Percentiles rank a stretch among this genome's conserved stretches.
phyloP scores from a whole-genome alignment of 2,113 vertebrate species.

The Charadrius vociferus region DNA sequence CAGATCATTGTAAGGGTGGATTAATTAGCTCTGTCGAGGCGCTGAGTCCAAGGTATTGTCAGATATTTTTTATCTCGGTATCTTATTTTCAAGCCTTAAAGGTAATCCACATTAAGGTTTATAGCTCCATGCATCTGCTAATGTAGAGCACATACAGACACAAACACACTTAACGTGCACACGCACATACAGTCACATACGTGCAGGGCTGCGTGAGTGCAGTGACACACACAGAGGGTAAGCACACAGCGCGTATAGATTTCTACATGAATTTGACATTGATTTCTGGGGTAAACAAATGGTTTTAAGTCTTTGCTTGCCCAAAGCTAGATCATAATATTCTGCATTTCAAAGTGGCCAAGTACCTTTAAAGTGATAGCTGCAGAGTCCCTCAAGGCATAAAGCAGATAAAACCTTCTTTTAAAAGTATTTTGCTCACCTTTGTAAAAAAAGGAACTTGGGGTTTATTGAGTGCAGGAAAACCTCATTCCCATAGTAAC shows the following conservation, averaged over 20 bases:
- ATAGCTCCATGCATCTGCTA: neutral
- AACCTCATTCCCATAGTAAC: constrained; percentile 78
- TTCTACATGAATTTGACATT: constrained; percentile 78
- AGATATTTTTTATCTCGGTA: neutral
- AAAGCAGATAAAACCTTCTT: constrained; percentile 82
- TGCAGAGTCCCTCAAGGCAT: constrained; percentile 82
- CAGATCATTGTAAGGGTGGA: neutral
- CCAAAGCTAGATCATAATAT: constrained; percentile 87
- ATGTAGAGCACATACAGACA: neutral
- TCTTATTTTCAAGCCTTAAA: constrained; percentile 13
- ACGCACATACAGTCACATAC: neutral
- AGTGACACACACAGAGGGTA: neutral
- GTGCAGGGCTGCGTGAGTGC: neutral
- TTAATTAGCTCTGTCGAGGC: neutral
- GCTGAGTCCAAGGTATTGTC: neutral
- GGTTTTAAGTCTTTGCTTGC: constrained; percentile 88
- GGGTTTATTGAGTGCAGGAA: constrained; percentile 78
- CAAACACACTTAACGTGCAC: neutral
- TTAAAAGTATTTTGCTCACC: constrained; percentile 87
- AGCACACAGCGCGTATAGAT: constrained; percentile 23
- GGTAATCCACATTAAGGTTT: neutral
- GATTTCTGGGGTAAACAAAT: constrained; percentile 91
- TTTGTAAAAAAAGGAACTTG: constrained; percentile 84
- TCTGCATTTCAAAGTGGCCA: constrained; percentile 86
- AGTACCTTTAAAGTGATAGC: constrained; percentile 84